Evolutionary conservation across 2,113 vertebrate species (phyloP).

Genomic region (Bombycilla garrulus): DNA sequence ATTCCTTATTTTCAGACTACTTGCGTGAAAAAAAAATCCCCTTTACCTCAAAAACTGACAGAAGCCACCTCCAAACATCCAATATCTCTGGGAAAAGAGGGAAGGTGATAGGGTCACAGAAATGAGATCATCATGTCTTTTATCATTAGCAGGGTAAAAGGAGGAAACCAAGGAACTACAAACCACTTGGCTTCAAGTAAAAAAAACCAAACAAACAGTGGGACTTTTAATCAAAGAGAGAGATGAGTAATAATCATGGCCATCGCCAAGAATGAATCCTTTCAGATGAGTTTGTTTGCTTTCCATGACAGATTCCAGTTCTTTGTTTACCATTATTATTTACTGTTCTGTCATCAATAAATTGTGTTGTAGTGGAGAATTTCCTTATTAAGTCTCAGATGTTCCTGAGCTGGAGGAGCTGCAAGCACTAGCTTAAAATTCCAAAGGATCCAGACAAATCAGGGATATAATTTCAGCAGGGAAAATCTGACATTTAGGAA

Average conservation of each 20-base stretch:
- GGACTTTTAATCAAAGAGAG: not conserved
- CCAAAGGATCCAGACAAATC: not conserved
- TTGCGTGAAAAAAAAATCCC: not conserved
- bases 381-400: not conserved
- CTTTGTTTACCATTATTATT: not conserved
- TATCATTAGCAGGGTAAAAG: not conserved
- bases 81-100: not conserved
- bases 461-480: not conserved
- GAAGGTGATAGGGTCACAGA: not conserved
- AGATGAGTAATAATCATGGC: not conserved
- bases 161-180: not conserved
- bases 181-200: not conserved
- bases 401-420: not conserved
- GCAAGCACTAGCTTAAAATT: not conserved
- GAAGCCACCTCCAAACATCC: not conserved
- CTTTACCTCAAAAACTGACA: not conserved
- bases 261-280: conserved; percentile 2
- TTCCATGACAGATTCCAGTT: not conserved
- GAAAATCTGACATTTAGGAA: not conserved
- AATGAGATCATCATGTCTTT: not conserved
- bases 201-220: not conserved
- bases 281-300: conserved; percentile 21
- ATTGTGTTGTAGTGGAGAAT: not conserved
- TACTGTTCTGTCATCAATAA: not conserved
- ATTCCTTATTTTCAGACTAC: not conserved